Evolutionary conservation across 2,113 vertebrate species (phyloP).

Genomic region (Ellobius talpinus): DNA sequence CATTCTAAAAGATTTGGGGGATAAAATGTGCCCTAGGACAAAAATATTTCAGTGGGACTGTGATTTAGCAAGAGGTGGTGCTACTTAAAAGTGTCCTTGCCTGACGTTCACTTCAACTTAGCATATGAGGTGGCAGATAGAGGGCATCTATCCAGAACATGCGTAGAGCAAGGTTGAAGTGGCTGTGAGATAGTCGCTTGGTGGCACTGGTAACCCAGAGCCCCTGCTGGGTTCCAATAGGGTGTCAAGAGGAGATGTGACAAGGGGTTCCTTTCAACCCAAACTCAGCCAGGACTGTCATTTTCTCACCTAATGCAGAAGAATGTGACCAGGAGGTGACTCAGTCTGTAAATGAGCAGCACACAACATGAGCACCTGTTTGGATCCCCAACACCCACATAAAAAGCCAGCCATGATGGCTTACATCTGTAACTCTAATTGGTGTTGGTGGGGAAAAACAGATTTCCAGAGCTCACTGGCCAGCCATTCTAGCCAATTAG

Average conservation of each 20-base stretch:
- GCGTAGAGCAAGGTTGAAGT: too few species aligned
- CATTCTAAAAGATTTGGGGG: neutral
- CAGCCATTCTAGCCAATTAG: neutral
- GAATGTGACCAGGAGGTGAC: too few species aligned
- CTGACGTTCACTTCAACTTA: neutral
- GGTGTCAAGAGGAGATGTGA: neutral
- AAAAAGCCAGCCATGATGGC: neutral
- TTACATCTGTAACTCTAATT: neutral
- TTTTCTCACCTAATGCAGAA: neutral
- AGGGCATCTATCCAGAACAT: neutral
- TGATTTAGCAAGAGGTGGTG: slow-evolving; percentile 22
- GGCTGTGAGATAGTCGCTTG: too few species aligned
- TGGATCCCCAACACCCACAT: neutral
- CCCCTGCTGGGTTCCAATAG: neutral
- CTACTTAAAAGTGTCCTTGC: slow-evolving; percentile 48
- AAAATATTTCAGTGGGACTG: slow-evolving; percentile 40
- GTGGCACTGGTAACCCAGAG: neutral
- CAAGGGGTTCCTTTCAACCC: neutral
- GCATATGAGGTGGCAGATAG: neutral
- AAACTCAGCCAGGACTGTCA: neutral
- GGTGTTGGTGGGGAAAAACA: neutral
- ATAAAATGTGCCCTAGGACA: neutral
- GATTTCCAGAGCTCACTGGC: neutral
- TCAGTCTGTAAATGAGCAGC: neutral
- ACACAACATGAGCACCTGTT: neutral